These are phyloP conservation scores for Laupala kohalensis DNA, from an alignment of 1,140 invertebrate genomes.

Conservation along the genomic window DNA sequence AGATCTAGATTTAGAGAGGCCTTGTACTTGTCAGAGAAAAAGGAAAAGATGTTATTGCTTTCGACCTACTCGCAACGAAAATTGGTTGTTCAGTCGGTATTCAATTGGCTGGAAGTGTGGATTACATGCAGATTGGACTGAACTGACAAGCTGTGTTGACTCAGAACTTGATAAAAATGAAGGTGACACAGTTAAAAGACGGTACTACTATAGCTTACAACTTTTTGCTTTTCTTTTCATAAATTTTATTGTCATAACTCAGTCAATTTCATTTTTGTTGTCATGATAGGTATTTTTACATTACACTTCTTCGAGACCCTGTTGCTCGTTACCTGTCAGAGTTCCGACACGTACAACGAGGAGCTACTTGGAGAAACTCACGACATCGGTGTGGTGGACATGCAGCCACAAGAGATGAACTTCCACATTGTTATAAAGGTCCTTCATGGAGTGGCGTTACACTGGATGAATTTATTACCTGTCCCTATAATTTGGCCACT, in stretches of 20 bases:
- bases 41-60: constrained; percentile 86
- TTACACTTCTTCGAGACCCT: constrained; percentile 87
- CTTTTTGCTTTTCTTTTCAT: no score
- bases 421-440: constrained; percentile 65
- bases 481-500: constrained; percentile 82
- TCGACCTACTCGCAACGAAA: constrained; percentile 74
- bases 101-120: constrained; percentile 99
- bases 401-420: constrained; percentile 56
- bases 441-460: constrained; percentile 49
- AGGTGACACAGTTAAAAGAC: constrained; percentile 57
- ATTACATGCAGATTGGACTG: constrained; percentile 96
- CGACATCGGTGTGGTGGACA: constrained; percentile 78
- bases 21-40: constrained; percentile 73
- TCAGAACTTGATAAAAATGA: constrained; percentile 75
- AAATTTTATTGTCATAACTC: neutral
- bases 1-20: constrained; percentile 78
- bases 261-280: neutral
- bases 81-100: constrained; percentile 96
- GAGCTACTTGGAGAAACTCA: constrained; percentile 86
- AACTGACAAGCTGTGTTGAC: constrained; percentile 81
- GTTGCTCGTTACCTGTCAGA: constrained; percentile 82
- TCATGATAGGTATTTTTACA: constrained; percentile 75
- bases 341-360: constrained; percentile 88
- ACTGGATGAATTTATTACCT: constrained; percentile 76
- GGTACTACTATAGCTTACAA: constrained; percentile 24